Conservation (phyloP, 2,113 vertebrate genomes). For the Diadophis punctatus region DNA sequence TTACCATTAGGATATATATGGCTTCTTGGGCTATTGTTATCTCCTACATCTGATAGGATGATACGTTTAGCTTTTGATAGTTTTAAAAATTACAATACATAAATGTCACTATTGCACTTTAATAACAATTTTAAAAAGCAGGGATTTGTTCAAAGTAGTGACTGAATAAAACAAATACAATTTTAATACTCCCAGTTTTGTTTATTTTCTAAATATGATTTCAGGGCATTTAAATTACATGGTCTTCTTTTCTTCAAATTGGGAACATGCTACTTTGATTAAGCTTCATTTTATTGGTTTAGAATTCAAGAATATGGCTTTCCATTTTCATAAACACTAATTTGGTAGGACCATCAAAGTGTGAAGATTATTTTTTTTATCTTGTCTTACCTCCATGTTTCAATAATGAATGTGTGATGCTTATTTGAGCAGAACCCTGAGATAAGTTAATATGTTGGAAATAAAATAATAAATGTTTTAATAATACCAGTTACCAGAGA, state of each 20-base stretch:
- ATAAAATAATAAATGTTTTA: conserved; percentile 30
- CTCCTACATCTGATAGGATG: neutral
- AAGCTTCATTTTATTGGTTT: conserved; percentile 10
- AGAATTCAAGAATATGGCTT: conserved; percentile 33
- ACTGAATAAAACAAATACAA: conserved; percentile 34
- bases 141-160: conserved; percentile 19
- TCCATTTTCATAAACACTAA: conserved; percentile 9
- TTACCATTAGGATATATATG: neutral
- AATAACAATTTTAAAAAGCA: conserved; percentile 1
- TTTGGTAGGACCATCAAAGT: conserved; percentile 8
- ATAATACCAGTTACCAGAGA: conserved; percentile 35
- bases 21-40: neutral
- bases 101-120: conserved; percentile 46
- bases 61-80: conserved; percentile 29
- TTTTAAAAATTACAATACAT: conserved; percentile 33
- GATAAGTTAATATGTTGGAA: conserved; percentile 51
- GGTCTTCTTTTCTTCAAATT: conserved; percentile 13
- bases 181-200: conserved; percentile 30
- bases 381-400: conserved; percentile 25
- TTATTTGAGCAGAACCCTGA: conserved; percentile 58
- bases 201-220: conserved; percentile 32
- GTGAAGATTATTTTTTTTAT: neutral
- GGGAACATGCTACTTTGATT: neutral
- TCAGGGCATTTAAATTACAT: conserved; percentile 26
- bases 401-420: conserved; percentile 18